A percentile compares a stretch with the other conserved stretches of the same genome.
phyloP scores from a whole-genome alignment of 2,888 invertebrate species.

The Cataglyphis livida region DNA sequence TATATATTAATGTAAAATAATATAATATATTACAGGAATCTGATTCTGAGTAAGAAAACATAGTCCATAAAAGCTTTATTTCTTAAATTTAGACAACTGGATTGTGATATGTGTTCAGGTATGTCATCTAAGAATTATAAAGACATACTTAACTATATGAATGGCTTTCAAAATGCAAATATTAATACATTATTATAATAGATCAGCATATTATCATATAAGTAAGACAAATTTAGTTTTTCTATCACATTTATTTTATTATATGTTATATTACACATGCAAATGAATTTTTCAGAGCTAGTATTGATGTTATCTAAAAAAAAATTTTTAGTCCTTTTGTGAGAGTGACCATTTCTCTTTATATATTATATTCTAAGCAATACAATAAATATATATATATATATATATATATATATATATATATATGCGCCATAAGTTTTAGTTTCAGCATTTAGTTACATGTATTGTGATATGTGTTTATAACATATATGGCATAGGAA shows the following conservation, averaged over 20 bases:
- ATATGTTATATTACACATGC: not conserved
- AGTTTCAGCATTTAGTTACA: not conserved
- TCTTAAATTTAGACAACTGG: conserved; percentile 52
- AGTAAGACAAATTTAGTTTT: not conserved
- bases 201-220: conserved; percentile 18
- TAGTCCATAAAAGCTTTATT: conserved; percentile 37
- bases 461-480: not conserved
- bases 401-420: conserved; percentile 3
- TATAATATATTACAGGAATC: conserved; percentile 76
- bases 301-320: not conserved
- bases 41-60: conserved; percentile 77
- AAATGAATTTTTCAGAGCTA: not conserved
- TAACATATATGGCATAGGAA: not conserved
- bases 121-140: conserved; percentile 41
- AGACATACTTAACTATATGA: conserved; percentile 21
- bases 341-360: not conserved
- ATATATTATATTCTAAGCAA: conserved; percentile 23
- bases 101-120: conserved; percentile 67
- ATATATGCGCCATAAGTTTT: not conserved
- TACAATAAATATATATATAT: not conserved
- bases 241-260: not conserved
- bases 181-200: conserved; percentile 24
- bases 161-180: not conserved
- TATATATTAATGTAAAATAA: conserved; percentile 24
- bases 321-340: not conserved